Conservation (phyloP, 2,113 vertebrate genomes). For the Callopanchax toddi region DNA sequence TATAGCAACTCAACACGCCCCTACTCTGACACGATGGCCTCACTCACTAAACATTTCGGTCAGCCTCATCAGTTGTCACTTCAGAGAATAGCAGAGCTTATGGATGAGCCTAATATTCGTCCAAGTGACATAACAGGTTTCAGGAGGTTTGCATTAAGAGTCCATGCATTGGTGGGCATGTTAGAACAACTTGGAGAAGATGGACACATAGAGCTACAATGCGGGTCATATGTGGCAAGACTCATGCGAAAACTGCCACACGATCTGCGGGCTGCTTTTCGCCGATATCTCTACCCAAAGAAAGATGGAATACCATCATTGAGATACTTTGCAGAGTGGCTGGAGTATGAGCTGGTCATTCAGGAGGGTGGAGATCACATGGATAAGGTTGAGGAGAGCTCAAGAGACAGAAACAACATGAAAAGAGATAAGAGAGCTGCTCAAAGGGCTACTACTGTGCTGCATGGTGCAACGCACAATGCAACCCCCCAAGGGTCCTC, state of each 20-base stretch:
- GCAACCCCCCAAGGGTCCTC: too few relatives aligned
- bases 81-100: conserved; percentile 6
- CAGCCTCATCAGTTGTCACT: conserved; percentile 9
- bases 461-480: too few relatives aligned
- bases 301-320: too few relatives aligned
- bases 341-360: too few relatives aligned
- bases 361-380: too few relatives aligned
- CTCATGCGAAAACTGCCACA: background rate
- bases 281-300: too few relatives aligned
- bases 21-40: background rate
- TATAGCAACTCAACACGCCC: background rate
- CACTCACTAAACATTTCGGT: background rate
- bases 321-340: too few relatives aligned
- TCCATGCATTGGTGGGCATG: conserved; percentile 6
- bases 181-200: conserved; percentile 10
- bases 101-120: conserved; percentile 1
- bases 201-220: conserved; percentile 5
- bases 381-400: too few relatives aligned
- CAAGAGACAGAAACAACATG: too few relatives aligned
- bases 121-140: background rate
- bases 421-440: too few relatives aligned
- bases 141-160: conserved; percentile 5
- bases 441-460: too few relatives aligned
- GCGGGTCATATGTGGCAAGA: conserved; percentile 10
- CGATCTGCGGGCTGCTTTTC: too few relatives aligned